These are phyloP conservation scores for Eupithecia dodoneata DNA, from an alignment of 2,888 invertebrate genomes.

Conservation along the genomic window DNA sequence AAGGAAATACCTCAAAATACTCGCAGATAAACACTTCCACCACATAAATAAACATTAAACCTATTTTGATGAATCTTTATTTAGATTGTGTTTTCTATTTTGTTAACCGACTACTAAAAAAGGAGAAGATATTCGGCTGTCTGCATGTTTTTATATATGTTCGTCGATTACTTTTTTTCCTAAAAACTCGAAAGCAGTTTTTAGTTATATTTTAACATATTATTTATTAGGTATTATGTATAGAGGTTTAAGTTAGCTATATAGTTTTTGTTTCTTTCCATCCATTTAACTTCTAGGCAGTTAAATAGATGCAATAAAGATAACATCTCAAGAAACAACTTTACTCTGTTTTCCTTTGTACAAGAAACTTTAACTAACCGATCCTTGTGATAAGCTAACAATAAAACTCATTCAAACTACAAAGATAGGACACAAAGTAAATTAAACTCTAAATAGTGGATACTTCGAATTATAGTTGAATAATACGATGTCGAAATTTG, in stretches of 20 bases:
- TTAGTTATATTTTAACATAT: neutral
- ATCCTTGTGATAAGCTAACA: conserved; percentile 56
- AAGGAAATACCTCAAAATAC: too few species aligned
- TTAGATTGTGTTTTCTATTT: neutral
- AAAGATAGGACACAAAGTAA: conserved; percentile 57
- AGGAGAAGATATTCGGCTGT: too few species aligned
- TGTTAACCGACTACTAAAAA: too few species aligned
- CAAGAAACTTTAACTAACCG: conserved; percentile 54
- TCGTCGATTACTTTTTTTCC: too few species aligned
- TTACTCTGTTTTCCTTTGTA: conserved; percentile 40
- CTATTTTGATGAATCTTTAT: too few species aligned
- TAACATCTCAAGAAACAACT: conserved; percentile 35
- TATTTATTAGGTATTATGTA: neutral
- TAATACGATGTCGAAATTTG: conserved; percentile 76
- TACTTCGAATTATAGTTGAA: conserved; percentile 49
- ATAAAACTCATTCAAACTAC: conserved; percentile 53
- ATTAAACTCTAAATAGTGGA: conserved; percentile 52
- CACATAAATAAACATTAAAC: too few species aligned
- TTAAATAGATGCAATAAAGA: conserved; percentile 15
- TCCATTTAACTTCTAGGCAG: neutral
- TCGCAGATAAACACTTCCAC: too few species aligned
- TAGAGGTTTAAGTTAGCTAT: neutral
- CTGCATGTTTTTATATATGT: too few species aligned
- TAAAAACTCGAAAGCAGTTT: too few species aligned
- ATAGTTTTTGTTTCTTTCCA: neutral